These are phyloP conservation scores for Onychostruthus taczanowskii DNA, from an alignment of 2,113 vertebrate genomes.

Conservation along the genomic window DNA sequence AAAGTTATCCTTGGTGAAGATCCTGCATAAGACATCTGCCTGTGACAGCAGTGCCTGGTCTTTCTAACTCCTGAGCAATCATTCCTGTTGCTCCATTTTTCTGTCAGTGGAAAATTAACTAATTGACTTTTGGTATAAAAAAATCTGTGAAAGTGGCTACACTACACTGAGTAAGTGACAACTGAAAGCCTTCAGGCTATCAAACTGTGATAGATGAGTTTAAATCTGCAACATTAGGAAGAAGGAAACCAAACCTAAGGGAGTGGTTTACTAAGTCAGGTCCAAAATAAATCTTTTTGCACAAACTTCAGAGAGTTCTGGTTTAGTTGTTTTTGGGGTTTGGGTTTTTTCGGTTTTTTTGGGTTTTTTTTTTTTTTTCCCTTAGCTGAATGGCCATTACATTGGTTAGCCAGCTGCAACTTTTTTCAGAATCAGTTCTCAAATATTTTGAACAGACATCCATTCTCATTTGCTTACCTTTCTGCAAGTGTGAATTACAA, in stretches of 20 bases:
- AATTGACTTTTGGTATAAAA: not conserved
- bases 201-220: not conserved
- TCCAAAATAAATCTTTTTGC: not conserved
- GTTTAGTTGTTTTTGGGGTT: not conserved
- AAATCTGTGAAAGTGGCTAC: not conserved
- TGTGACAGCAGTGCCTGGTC: accelerated
- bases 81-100: not conserved
- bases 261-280: not conserved
- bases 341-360: too few species aligned
- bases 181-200: not conserved
- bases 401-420: not conserved
- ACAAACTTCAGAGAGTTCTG: not conserved
- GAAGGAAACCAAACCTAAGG: not conserved
- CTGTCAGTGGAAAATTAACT: not conserved
- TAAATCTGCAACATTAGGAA: not conserved
- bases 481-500: not conserved
- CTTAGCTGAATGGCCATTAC: not conserved
- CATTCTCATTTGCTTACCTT: not conserved
- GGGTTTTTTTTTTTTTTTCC: not conserved
- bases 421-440: not conserved
- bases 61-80: not conserved
- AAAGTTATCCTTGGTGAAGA: not conserved
- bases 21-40: not conserved
- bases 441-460: not conserved
- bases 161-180: not conserved